Evolutionary conservation across 2,888 invertebrate species (phyloP).

Genomic region (Physocephala rufipes): DNA sequence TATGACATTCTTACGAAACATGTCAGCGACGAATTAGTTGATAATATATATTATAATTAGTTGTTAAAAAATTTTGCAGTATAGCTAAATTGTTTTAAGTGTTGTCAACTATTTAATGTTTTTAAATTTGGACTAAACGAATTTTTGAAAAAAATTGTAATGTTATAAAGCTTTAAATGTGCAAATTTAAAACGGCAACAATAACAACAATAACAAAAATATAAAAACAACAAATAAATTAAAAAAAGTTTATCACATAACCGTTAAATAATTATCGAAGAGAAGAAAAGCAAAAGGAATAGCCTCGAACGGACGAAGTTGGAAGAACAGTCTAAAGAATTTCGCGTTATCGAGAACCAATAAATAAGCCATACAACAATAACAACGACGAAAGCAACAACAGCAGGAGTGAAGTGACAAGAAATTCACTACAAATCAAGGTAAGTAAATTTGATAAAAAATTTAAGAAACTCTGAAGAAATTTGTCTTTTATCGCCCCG

Average conservation of each 20-base stretch:
- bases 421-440: no score
- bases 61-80: conserved; percentile 42
- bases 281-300: conserved; percentile 8
- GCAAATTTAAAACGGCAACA: conserved; percentile 29
- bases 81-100: conserved; percentile 43
- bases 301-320: neutral
- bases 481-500: no score
- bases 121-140: conserved; percentile 40
- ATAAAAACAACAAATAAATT: conserved; percentile 23
- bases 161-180: conserved; percentile 39
- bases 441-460: no score
- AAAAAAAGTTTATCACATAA: conserved; percentile 27
- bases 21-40: conserved; percentile 39
- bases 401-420: no score
- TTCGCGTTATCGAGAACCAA: neutral
- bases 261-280: conserved; percentile 27
- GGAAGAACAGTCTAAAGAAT: neutral
- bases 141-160: conserved; percentile 35
- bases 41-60: conserved; percentile 30
- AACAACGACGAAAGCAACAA: no score
- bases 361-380: no score
- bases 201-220: conserved; percentile 37
- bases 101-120: conserved; percentile 41
- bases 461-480: no score
- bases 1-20: conserved; percentile 36